Evolutionary conservation across 2,797 vertebrate species (phyloP).

Genomic region (Alectoris magna): DNA sequence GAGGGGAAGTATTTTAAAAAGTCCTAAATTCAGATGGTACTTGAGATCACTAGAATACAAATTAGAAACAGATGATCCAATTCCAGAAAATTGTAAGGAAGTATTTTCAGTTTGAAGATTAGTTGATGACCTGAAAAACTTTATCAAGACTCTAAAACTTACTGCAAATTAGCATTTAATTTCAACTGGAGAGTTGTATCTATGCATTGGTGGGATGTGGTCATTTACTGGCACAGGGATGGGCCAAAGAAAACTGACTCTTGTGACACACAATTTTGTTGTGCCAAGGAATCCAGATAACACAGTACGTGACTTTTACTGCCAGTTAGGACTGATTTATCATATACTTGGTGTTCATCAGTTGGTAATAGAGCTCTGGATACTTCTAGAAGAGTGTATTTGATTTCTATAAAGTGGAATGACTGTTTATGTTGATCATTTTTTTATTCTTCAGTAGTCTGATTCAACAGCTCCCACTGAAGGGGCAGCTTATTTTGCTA

Average conservation of each 20-base stretch:
- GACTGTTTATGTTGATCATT: not conserved
- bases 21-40: not conserved
- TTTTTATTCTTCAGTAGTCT: not conserved
- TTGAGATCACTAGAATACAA: not conserved
- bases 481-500: not conserved
- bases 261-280: conserved; percentile 9
- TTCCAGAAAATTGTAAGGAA: not conserved
- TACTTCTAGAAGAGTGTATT: not conserved
- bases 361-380: not conserved
- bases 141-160: not conserved
- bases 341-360: not conserved
- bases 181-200: not conserved
- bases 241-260: not conserved
- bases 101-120: not conserved
- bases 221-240: not conserved
- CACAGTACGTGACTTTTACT: not conserved
- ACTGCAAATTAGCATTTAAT: not conserved
- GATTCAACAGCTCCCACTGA: not conserved
- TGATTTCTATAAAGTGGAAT: not conserved
- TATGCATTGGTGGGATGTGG: not conserved
- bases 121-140: not conserved
- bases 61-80: not conserved
- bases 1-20: conserved; percentile 20
- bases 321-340: not conserved
- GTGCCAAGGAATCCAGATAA: conserved; percentile 22